Percentiles rank a stretch among this genome's conserved stretches.
phyloP scores from a whole-genome alignment of 2,888 invertebrate genomes.

The Chaetoderma sp. region DNA sequence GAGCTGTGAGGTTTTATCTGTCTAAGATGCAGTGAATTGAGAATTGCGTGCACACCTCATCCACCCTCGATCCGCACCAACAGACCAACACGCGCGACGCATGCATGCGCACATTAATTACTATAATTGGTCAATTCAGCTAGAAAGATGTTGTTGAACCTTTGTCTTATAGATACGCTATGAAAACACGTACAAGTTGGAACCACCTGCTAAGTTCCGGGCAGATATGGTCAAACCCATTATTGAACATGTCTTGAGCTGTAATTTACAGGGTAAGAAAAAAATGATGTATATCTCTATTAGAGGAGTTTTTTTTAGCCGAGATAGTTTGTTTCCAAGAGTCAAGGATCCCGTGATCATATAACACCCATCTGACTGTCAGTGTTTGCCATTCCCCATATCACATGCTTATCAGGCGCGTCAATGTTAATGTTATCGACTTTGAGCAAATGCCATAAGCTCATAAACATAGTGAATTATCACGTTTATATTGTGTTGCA shows the following conservation, averaged over 20 bases:
- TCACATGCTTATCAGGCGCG: background rate
- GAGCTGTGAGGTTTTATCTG: no score
- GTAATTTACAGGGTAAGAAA: conserved; percentile 42
- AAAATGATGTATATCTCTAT: background rate
- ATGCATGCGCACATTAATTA: no score
- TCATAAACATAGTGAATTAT: no score
- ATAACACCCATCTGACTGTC: background rate
- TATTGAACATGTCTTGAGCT: conserved; percentile 44
- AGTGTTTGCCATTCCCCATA: background rate
- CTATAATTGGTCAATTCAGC: no score
- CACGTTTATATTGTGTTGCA: no score
- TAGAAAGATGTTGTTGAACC: no score
- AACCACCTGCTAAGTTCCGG: conserved; percentile 46
- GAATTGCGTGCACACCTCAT: no score
- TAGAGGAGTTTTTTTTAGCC: background rate
- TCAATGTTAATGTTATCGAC: no score
- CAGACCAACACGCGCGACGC: no score
- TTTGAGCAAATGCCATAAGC: no score
- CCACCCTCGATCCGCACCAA: no score
- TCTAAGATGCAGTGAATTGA: no score
- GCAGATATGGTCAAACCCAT: conserved; percentile 48
- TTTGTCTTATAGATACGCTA: conserved; percentile 43
- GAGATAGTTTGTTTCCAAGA: background rate
- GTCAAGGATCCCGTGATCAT: background rate
- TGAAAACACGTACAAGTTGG: conserved; percentile 53